phyloP scores from a whole-genome alignment of 2,888 invertebrate species.

The Dolomedes plantarius region DNA sequence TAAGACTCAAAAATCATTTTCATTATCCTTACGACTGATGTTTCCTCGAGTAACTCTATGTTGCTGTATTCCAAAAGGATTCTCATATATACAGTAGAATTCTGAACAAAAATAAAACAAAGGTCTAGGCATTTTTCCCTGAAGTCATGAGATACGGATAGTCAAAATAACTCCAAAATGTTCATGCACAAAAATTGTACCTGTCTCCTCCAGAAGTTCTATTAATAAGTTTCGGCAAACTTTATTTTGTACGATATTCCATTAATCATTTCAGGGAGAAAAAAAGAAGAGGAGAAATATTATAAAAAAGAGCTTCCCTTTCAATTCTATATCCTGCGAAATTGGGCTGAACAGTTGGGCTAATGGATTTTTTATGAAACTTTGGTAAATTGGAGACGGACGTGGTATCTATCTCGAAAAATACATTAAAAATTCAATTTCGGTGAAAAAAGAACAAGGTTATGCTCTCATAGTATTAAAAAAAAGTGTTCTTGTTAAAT shows the following conservation, averaged over 20 bases:
- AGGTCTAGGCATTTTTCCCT: too few species aligned
- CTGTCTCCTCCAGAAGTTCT: not conserved
- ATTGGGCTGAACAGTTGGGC: not conserved
- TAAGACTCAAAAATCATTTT: too few species aligned
- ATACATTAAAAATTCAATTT: not conserved
- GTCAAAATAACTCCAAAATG: not conserved
- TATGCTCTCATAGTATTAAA: too few species aligned
- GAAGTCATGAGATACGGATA: too few species aligned
- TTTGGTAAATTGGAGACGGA: not conserved
- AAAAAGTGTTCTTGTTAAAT: too few species aligned
- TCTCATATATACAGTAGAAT: too few species aligned
- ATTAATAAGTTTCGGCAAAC: not conserved
- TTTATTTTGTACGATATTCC: not conserved
- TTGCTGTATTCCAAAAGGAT: too few species aligned
- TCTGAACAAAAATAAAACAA: too few species aligned
- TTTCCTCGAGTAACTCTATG: too few species aligned
- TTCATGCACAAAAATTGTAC: not conserved
- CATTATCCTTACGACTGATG: too few species aligned
- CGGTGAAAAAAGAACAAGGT: not conserved
- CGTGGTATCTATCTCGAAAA: not conserved
- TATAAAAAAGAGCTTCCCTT: not conserved
- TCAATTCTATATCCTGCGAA: not conserved
- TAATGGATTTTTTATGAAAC: not conserved
- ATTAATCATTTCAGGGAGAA: not conserved
- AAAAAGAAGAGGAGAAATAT: not conserved